Conservation (phyloP, 2,888 invertebrate species). For the Volucella inanis region DNA sequence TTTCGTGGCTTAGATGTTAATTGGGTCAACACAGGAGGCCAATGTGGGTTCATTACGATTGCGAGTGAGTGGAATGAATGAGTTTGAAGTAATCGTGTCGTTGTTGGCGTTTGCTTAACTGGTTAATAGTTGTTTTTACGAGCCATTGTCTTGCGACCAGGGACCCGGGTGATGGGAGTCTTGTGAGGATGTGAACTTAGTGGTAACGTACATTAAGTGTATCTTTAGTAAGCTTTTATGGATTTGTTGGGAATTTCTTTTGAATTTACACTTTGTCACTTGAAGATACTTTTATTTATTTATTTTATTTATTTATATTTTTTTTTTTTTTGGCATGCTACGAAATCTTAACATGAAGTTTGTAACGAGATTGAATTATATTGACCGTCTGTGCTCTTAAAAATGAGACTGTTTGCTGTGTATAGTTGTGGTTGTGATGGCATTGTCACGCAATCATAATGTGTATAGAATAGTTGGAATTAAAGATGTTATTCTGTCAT, state of each 20-base stretch:
- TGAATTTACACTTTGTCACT: slow-evolving; percentile 14
- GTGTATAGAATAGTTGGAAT: too few relatives aligned
- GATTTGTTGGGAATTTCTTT: slow-evolving; percentile 14
- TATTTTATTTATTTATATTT: too few relatives aligned
- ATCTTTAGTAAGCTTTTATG: slow-evolving; percentile 48
- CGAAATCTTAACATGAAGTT: slow-evolving; percentile 22
- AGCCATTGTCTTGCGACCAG: slow-evolving; percentile 52
- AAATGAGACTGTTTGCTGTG: too few relatives aligned
- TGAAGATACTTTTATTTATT: slow-evolving; percentile 24
- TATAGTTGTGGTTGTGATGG: too few relatives aligned
- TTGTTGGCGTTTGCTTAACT: background rate
- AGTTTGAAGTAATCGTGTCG: background rate
- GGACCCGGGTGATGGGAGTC: slow-evolving; percentile 21
- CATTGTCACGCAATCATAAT: too few relatives aligned
- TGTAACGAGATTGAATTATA: slow-evolving; percentile 18
- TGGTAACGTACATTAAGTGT: slow-evolving; percentile 49
- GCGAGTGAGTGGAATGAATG: too few relatives aligned
- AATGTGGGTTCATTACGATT: slow-evolving; percentile 61
- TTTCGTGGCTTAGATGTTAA: slow-evolving; percentile 67
- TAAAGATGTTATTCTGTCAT: too few relatives aligned
- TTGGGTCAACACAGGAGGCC: slow-evolving; percentile 69
- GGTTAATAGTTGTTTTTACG: slow-evolving; percentile 55
- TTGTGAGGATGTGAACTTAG: slow-evolving; percentile 33
- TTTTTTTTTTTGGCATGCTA: background rate
- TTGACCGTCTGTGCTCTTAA: background rate